Base-by-base conservation (phyloP, 2,113 vertebrate species). In the Scomber colias region DNA sequence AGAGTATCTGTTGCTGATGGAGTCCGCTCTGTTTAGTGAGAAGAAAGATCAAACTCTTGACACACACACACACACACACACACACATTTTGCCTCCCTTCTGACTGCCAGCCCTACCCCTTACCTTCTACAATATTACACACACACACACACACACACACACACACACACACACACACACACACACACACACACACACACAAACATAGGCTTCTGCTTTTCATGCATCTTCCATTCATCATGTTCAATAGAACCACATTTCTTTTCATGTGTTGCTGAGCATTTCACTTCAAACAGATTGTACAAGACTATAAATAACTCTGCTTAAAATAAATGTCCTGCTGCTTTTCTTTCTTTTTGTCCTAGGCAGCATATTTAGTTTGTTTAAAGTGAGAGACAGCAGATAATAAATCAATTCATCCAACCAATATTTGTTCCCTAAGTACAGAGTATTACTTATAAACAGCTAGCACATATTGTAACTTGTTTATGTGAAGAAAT, bases 1-100 rank as follows among this genome's bases (percentile, higher is more conserved):
- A 4, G 14, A 61, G 73, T 89, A 86, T 91, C 88, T 90, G 80
- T 84, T 87, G 84, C 86, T 85, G 84, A 89, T 88, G 88, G 75
- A 91, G 83, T 90, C 56, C 55, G 65, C 56, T 81, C 78, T 75
- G 62, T 92, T 92, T 62, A 78, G 79, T 48, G 51, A 84, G 77
- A 45, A 66, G 35, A 30, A 19, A 77, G 82, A 90, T 84, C 72
- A 71, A 85, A 71, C 75, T 87, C 71, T 4, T 5, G 44, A 86
- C 21, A 74, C 74, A 77, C 79, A 74, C 30, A 40, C 66, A 62
- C 68, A 76, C 63, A 76, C 63, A 74, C 11, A 63, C 46, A 46
- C 35, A 40, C 35, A 54, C 11, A 0, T 24, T 54, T 16, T 60
- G 17, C 4, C 11, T 16, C 7, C 31, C 30, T 49, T 73, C 17